Evolutionary conservation across 2,113 vertebrate genomes (phyloP).

Genomic region (Glaucomys volans): DNA sequence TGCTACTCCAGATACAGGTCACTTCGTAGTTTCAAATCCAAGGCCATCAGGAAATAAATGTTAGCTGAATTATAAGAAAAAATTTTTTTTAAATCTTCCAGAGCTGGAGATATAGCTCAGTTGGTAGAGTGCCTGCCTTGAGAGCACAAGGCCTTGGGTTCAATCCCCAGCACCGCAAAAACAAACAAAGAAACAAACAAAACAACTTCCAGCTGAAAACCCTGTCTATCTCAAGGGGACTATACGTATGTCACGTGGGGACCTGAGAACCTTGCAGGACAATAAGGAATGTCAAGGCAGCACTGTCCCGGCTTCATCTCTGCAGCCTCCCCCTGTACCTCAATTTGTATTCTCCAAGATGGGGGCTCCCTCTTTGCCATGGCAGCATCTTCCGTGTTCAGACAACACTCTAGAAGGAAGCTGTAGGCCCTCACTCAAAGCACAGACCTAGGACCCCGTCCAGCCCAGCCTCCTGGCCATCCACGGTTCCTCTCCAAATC

Average conservation of each 20-base stretch:
- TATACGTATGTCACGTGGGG: rapidly evolving
- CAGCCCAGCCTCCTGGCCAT: neutral
- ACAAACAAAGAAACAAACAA: neutral
- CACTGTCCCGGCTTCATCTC: neutral
- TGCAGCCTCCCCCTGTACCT: neutral
- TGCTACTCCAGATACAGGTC: neutral
- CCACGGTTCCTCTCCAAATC: neutral
- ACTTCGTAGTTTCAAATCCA: neutral
- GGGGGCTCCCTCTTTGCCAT: neutral
- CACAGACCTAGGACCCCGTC: neutral
- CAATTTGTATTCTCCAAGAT: neutral
- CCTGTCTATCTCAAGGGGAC: neutral
- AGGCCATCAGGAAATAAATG: neutral
- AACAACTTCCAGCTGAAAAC: neutral
- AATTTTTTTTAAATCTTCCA: neutral
- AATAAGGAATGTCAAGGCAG: neutral
- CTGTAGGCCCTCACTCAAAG: neutral
- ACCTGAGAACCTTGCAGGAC: neutral
- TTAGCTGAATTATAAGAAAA: neutral
- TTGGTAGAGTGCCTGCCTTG: too few species aligned
- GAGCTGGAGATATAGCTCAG: too few species aligned
- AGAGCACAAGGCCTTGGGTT: too few species aligned
- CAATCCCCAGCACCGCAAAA: too few species aligned
- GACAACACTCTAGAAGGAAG: neutral
- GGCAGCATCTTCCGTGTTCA: neutral